These are phyloP conservation scores for Eciton burchellii DNA, from an alignment of 1,140 invertebrate species.

Conservation along the genomic window DNA sequence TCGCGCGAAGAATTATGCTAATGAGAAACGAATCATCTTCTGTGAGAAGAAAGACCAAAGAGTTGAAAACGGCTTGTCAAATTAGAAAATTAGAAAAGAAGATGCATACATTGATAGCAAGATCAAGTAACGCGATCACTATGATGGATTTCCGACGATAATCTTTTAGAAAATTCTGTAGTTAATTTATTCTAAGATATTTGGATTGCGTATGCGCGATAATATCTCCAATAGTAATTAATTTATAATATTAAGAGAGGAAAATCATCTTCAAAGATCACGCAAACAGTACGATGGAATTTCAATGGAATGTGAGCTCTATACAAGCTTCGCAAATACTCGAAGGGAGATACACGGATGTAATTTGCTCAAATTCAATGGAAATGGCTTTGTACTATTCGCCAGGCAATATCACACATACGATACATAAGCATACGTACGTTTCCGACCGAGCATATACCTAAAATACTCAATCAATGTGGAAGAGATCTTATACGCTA, in stretches of 20 bases:
- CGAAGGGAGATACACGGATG: constrained; percentile 20
- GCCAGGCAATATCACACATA: constrained; percentile 38
- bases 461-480: constrained; percentile 61
- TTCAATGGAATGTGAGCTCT: background rate
- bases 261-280: constrained; percentile 22
- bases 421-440: background rate
- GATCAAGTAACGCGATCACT: background rate
- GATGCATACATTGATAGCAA: background rate
- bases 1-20: background rate
- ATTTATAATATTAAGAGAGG: constrained; percentile 1
- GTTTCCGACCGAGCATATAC: constrained; percentile 37
- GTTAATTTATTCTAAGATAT: background rate
- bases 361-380: constrained; percentile 55
- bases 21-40: background rate
- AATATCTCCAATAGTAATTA: background rate
- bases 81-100: constrained; percentile 27
- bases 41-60: background rate
- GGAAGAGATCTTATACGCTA: constrained; percentile 17
- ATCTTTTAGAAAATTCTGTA: background rate
- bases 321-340: background rate
- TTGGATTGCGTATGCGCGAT: too few relatives aligned
- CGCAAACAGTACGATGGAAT: constrained; percentile 35
- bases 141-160: background rate
- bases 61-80: background rate
- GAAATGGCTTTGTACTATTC: constrained; percentile 60